Base-by-base conservation (phyloP, 2,888 invertebrate species). In the Toxonevra muliebris region DNA sequence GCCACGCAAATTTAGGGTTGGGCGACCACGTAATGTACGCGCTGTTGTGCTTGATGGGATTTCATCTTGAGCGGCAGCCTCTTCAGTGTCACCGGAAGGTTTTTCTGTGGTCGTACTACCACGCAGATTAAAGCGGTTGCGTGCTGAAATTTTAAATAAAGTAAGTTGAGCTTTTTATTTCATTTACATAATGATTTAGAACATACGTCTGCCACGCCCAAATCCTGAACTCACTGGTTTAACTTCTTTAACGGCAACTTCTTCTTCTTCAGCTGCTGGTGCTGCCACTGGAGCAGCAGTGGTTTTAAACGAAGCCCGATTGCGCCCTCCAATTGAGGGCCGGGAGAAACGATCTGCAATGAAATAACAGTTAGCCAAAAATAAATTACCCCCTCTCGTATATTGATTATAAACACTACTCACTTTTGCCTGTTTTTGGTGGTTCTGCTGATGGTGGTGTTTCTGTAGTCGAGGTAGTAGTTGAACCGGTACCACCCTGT, bases 401-500 rank as follows among this genome's bases (percentile, higher is more conserved):
- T 7, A 48, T 8, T 48, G 50, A 13, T 4, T 48, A n/a, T n/a
- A 48, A 48, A n/a, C 9, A 1, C 41, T 54, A 76, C 78, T 79
- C 69, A 82, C 83, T 83, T 74, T 81, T 77, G 72, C 77, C 78
- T 0, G 84, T 76, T 53, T 85, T 84, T 10, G 82, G 79, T 59
- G 77, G 70, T 5, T 81, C 82, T 0, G 73, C 71, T 7, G 87
- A 77, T 3, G 88, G 85, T 4, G 87, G 81, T 12, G 88, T 85
- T 19, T 59, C 77, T 4, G 85, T 82, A 50, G 88, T 86, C 11
- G 86, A 81, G n/a, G 87, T 87, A 2, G 88, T 86, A 11, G 87
- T 81, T 15, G 87, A 86, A 2, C 86, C 79, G 19, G 87, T 83
- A 53, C 78, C 77, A 48, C 79, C 73, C 1, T 79, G 73, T 63